phyloP scores from a whole-genome alignment of 2,797 vertebrate genomes.

The Austrolebias charrua region DNA sequence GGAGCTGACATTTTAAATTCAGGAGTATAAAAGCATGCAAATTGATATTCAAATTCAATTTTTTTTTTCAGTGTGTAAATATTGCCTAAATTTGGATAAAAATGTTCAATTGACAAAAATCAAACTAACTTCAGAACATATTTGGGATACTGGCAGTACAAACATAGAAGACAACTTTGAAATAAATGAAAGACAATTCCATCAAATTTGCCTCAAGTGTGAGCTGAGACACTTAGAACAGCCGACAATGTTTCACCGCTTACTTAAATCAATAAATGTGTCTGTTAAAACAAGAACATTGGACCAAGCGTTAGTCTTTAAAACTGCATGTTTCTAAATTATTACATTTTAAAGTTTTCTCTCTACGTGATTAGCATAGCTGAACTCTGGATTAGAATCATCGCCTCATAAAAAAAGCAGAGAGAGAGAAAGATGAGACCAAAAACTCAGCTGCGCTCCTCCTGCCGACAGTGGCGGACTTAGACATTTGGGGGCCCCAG shows the following conservation, averaged over 20 bases:
- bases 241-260: neutral
- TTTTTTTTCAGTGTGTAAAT: neutral
- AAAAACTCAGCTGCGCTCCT: constrained; percentile 36
- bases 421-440: constrained; percentile 60
- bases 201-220: neutral
- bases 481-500: too few species aligned
- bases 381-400: constrained; percentile 47
- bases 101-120: neutral
- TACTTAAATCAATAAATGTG: constrained; percentile 37
- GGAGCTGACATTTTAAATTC: too few species aligned
- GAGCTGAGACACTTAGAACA: neutral
- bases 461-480: too few species aligned
- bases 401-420: constrained; percentile 54
- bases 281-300: constrained; percentile 19
- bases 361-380: constrained; percentile 53
- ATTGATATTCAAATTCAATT: neutral
- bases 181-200: too few species aligned
- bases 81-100: neutral
- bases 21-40: neutral
- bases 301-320: constrained; percentile 13
- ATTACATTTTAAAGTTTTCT: constrained; percentile 6
- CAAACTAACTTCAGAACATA: too few species aligned
- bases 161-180: neutral
- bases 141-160: neutral
- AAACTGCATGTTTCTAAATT: neutral